These are phyloP conservation scores for Cantharis flavilabris DNA, from an alignment of 2,888 invertebrate species.

Conservation along the genomic window DNA sequence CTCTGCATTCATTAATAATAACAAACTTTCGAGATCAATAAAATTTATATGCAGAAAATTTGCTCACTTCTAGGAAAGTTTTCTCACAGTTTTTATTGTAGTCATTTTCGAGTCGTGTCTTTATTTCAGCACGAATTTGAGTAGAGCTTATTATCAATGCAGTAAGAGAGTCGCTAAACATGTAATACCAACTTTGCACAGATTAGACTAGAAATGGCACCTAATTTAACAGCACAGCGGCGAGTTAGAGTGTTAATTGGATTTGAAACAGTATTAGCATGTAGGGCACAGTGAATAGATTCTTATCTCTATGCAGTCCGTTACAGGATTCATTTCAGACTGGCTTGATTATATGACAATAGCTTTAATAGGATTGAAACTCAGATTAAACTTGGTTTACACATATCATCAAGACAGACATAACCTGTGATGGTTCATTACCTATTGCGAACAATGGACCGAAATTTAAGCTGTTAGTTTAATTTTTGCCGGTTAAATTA, in stretches of 20 bases:
- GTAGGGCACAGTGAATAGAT: conserved; percentile 32
- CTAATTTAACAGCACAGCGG: conserved; percentile 36
- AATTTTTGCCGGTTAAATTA: background rate
- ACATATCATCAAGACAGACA: conserved; percentile 11
- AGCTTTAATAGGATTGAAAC: conserved; percentile 31
- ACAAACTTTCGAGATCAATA: background rate
- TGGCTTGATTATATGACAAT: conserved; percentile 31
- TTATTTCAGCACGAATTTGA: conserved; percentile 14
- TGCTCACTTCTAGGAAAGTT: background rate
- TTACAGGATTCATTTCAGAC: conserved; percentile 29
- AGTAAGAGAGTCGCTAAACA: conserved; percentile 20
- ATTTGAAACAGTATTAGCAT: conserved; percentile 35
- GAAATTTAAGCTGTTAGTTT: background rate
- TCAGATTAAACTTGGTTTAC: conserved; percentile 27
- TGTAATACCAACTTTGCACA: conserved; percentile 27
- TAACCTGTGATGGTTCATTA: conserved; percentile 10
- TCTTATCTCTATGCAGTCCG: conserved; percentile 33
- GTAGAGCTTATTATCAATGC: conserved; percentile 24
- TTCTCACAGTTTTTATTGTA: background rate
- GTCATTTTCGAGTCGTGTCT: conserved; percentile 9
- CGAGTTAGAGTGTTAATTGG: conserved; percentile 35
- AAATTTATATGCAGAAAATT: background rate
- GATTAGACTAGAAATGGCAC: conserved; percentile 42
- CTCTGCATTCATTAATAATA: conserved; percentile 15
- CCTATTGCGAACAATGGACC: conserved; percentile 1